Percentiles rank a stretch among this genome's conserved stretches.
phyloP scores from a whole-genome alignment of 2,797 vertebrate genomes.

The Propithecus perrieri region DNA sequence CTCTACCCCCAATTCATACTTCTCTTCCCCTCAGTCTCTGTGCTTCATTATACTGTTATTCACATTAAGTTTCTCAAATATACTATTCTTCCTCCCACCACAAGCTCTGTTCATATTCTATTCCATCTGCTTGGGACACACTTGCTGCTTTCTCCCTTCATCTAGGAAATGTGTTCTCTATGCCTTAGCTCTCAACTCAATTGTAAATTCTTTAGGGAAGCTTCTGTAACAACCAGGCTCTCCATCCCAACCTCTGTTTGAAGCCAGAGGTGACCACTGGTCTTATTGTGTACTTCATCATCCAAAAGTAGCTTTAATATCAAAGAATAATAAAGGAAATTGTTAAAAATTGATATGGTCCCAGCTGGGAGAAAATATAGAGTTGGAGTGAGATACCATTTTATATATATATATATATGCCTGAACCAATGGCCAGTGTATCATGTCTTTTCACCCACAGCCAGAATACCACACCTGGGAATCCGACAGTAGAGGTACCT shows the following conservation, averaged over 20 bases:
- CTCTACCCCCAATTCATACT: neutral
- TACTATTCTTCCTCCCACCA: neutral
- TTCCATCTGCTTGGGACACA: neutral
- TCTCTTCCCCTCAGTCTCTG: neutral
- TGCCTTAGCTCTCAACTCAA: neutral
- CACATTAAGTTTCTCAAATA: neutral
- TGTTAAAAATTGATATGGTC: neutral
- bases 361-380: neutral
- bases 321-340: neutral
- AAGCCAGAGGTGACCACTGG: neutral
- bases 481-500: neutral
- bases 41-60: neutral
- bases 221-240: neutral
- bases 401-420: neutral
- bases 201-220: neutral
- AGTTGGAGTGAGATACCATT: neutral
- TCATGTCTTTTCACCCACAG: neutral
- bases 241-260: neutral
- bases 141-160: neutral
- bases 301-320: neutral
- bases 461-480: neutral
- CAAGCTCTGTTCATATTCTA: neutral
- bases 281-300: neutral
- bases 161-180: neutral
- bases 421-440: neutral